A percentile compares a stretch with the other conserved stretches of the same genome.
Evolutionary conservation across 1,140 invertebrate species (phyloP).

Genomic region (Caenorhabditis elegans): DNA sequence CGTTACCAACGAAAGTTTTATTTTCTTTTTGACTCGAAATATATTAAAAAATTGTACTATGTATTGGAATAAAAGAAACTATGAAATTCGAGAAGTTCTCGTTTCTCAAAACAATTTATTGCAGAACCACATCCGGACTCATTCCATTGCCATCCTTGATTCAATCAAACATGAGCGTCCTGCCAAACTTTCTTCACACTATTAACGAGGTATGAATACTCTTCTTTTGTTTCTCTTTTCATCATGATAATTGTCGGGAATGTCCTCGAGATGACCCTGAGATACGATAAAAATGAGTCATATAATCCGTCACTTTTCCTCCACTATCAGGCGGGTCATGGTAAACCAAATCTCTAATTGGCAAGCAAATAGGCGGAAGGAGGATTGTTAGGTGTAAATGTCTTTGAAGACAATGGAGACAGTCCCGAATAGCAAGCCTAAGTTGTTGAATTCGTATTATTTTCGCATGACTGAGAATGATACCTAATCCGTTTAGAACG

Average conservation of each 20-base stretch:
- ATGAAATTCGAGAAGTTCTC: neutral
- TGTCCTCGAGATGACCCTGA: constrained; percentile 26
- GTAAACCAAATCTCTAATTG: neutral
- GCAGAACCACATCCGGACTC: constrained; percentile 17
- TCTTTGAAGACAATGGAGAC: neutral
- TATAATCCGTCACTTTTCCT: too few relatives aligned
- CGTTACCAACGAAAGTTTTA: neutral
- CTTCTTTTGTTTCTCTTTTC: neutral
- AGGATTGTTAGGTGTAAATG: neutral
- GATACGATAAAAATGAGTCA: constrained; percentile 31
- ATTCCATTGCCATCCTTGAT: constrained; percentile 35
- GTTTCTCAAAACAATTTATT: neutral
- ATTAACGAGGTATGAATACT: constrained; percentile 40
- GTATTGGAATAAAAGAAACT: too few relatives aligned
- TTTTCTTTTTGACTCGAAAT: neutral
- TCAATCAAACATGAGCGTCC: constrained; percentile 17
- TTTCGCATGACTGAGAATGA: neutral
- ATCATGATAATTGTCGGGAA: neutral
- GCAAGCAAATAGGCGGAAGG: neutral
- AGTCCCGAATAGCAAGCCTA: too few relatives aligned
- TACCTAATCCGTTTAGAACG: neutral
- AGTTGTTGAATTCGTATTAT: neutral
- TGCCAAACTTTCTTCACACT: constrained; percentile 39
- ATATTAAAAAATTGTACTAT: neutral
- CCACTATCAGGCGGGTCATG: neutral